These are phyloP conservation scores for Chondrosia reniformis DNA, from an alignment of 37 sponge, comb jelly and placozoan genomes.

Conservation along the genomic window DNA sequence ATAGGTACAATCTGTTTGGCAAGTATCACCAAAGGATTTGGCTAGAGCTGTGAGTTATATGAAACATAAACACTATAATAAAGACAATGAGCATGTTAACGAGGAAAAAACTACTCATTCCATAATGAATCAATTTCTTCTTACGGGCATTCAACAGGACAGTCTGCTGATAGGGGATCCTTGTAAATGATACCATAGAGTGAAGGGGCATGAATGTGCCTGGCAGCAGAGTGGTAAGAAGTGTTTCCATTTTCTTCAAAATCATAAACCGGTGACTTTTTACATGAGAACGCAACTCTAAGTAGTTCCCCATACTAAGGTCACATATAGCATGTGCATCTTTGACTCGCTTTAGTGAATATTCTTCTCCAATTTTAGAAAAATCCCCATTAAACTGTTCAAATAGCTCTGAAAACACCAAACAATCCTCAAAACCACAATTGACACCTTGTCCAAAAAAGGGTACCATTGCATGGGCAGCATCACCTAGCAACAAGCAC, in stretches of 20 bases:
- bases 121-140: too few relatives aligned
- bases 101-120: too few relatives aligned
- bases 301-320: constrained; percentile 80
- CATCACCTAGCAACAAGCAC: constrained; percentile 76
- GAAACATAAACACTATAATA: too few relatives aligned
- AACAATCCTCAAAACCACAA: constrained; percentile 88
- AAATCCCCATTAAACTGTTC: constrained; percentile 20
- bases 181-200: constrained; percentile 75
- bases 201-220: constrained; percentile 69
- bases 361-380: constrained; percentile 37
- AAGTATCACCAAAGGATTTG: too few relatives aligned
- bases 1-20: too few relatives aligned
- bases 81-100: too few relatives aligned
- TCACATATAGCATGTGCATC: constrained; percentile 79
- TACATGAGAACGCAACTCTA: constrained; percentile 74
- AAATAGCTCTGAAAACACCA: constrained; percentile 57
- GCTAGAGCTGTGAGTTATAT: too few relatives aligned
- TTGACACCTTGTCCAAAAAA: constrained; percentile 91
- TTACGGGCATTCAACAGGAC: neutral
- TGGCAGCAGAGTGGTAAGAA: constrained; percentile 52
- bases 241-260: constrained; percentile 37
- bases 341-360: constrained; percentile 35
- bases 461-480: constrained; percentile 92
- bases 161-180: constrained; percentile 54
- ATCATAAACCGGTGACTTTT: constrained; percentile 37